Percentiles rank a stretch among this genome's conserved stretches.
Evolutionary conservation across 1,140 invertebrate genomes (phyloP).

Genomic region (Plodia interpunctella): DNA sequence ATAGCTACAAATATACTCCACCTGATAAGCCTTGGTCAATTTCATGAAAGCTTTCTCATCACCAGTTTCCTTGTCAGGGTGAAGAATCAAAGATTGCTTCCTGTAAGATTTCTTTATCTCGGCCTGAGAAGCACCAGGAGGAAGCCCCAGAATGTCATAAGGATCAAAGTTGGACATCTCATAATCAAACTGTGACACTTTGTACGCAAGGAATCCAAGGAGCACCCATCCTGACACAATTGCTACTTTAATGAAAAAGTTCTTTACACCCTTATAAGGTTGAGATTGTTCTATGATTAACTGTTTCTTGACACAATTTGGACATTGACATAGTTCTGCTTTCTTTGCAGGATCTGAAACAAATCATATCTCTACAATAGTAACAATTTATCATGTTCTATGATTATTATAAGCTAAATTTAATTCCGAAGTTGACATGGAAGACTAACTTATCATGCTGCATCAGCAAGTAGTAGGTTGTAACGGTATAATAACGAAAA

Average conservation of each 20-base stretch:
- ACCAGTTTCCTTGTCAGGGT: conserved; percentile 98
- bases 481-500: too few relatives aligned
- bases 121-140: conserved; percentile 87
- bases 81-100: conserved; percentile 93
- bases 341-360: conserved; percentile 84
- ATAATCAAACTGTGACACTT: conserved; percentile 98
- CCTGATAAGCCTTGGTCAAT: conserved; percentile 95
- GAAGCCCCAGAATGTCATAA: conserved; percentile 95
- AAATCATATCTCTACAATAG: conserved; percentile 13
- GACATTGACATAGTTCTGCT: conserved; percentile 90
- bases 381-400: too few relatives aligned
- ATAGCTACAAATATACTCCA: conserved; percentile 30
- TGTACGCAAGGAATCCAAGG: conserved; percentile 93
- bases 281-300: conserved; percentile 87
- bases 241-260: conserved; percentile 78
- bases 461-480: too few relatives aligned
- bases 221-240: conserved; percentile 93
- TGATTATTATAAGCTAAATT: too few relatives aligned
- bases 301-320: conserved; percentile 91
- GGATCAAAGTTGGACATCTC: conserved; percentile 99
- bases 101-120: conserved; percentile 98
- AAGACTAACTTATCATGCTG: too few relatives aligned
- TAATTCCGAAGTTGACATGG: too few relatives aligned
- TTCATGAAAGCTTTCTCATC: conserved; percentile 98
- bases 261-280: conserved; percentile 91